Percentiles rank a stretch among this genome's conserved stretches.
Evolutionary conservation across 2,888 invertebrate species (phyloP).

Genomic region (Cosmopolites sordidus): DNA sequence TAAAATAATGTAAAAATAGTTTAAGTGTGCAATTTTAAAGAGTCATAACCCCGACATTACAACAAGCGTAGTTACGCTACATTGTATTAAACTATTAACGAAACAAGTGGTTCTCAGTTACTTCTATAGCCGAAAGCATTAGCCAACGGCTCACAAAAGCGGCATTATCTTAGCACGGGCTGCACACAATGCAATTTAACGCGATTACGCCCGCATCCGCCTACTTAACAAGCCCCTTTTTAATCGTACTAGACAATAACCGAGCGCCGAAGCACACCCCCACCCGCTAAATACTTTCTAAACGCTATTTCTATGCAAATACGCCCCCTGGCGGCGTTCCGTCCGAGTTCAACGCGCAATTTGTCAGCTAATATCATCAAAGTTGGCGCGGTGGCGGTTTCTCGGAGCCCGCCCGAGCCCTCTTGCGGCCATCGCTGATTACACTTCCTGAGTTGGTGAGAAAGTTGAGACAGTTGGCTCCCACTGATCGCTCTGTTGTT

Average conservation of each 20-base stretch:
- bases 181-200: neutral
- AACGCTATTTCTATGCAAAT: constrained; percentile 5
- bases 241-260: neutral
- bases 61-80: too few relatives aligned
- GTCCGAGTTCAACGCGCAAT: constrained; percentile 10
- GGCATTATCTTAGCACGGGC: neutral
- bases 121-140: neutral
- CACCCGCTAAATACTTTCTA: constrained; percentile 5
- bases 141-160: neutral
- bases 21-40: too few relatives aligned
- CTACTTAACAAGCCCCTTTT: neutral
- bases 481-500: too few relatives aligned
- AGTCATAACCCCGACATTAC: too few relatives aligned
- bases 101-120: neutral
- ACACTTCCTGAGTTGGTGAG: constrained; percentile 2
- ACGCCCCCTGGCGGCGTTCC: neutral
- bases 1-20: too few relatives aligned
- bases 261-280: constrained; percentile 2
- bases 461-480: too few relatives aligned
- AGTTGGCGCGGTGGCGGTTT: constrained; percentile 11
- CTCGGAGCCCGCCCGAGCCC: constrained; percentile 1
- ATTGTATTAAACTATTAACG: neutral
- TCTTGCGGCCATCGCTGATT: constrained; percentile 12
- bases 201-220: neutral
- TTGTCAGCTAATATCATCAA: constrained; percentile 17